These are phyloP conservation scores for Mionectes macconnelli DNA, from an alignment of 2,113 vertebrate species.

Conservation along the genomic window DNA sequence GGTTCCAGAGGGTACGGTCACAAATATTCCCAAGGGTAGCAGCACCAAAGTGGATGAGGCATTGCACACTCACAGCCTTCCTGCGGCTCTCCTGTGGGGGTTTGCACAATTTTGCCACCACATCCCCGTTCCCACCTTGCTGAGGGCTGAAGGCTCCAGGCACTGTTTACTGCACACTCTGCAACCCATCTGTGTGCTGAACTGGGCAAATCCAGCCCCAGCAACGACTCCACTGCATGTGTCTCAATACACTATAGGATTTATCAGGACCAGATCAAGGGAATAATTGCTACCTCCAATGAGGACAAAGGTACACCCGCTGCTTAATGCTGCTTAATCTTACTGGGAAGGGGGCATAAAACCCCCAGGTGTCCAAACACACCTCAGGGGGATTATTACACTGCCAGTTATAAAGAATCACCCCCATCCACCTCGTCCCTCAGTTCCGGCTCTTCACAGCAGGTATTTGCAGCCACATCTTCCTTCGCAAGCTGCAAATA, in stretches of 20 bases:
- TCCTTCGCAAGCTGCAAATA: background rate
- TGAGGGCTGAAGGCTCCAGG: background rate
- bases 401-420: background rate
- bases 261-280: background rate
- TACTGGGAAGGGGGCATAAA: background rate
- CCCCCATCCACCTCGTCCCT: background rate
- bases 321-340: background rate
- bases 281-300: background rate
- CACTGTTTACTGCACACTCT: background rate
- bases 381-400: background rate
- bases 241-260: rapidly evolving
- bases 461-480: background rate
- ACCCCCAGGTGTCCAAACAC: background rate
- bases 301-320: background rate
- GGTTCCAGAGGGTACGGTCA: background rate
- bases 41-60: rapidly evolving
- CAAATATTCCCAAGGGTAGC: background rate
- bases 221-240: background rate
- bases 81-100: background rate
- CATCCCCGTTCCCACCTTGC: background rate
- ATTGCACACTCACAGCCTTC: background rate
- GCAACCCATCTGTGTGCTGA: background rate
- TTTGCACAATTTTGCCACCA: background rate
- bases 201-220: rapidly evolving
- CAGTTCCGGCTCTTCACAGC: background rate